Evolutionary conservation across 2,113 vertebrate species (phyloP), one percentile per base, ranked within the genome.

Genomic region (Planiliza haematocheilus): DNA sequence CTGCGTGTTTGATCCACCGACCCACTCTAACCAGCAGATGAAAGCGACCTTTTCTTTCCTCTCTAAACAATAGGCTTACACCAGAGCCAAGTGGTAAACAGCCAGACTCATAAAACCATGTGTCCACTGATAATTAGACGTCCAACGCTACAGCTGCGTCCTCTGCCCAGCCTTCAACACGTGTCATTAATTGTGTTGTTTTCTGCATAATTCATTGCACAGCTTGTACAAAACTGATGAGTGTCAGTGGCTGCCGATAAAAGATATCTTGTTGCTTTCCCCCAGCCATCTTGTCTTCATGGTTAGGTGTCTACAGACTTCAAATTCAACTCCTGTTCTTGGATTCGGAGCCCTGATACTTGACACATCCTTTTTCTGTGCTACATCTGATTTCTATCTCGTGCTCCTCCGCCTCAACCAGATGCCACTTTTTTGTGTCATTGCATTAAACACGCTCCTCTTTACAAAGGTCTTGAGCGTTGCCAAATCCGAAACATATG

Each of bases 401-500:
- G 71, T 55, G 0, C 37, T 77, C 41, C 4, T 46, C 45, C 24
- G 39, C 34, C 30, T 63, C 13, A 30, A 50, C 17, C 8, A 0
- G 9, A 20, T 62, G 45, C 4, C 12, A 39, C 20, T 59, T 56
- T 63, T 75, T 50, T 53, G 43, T 41, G 8, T 67, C 12, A 34
- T 16, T 11, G n/a, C 13, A 57, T 64, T 51, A 41, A 63, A 66
- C 46, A 75, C 0, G 2, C 5, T 55, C 59, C 38, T 71, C 46
- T 68, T 69, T 45, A 8, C 18, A 39, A 50, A 66, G 14, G 17
- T 51, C 59, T 45, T 2, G 4, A 39, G 8, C 62, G 68, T 41
- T 67, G 17, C 48, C 36, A 79, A 88, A 86, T 82, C 17, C 48
- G 46, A 51, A 90, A 72, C 84, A 89, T 42, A 73, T 82, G 79